These are phyloP conservation scores for Pteronotus mesoamericanus DNA, from an alignment of 2,797 vertebrate genomes.

Conservation along the genomic window DNA sequence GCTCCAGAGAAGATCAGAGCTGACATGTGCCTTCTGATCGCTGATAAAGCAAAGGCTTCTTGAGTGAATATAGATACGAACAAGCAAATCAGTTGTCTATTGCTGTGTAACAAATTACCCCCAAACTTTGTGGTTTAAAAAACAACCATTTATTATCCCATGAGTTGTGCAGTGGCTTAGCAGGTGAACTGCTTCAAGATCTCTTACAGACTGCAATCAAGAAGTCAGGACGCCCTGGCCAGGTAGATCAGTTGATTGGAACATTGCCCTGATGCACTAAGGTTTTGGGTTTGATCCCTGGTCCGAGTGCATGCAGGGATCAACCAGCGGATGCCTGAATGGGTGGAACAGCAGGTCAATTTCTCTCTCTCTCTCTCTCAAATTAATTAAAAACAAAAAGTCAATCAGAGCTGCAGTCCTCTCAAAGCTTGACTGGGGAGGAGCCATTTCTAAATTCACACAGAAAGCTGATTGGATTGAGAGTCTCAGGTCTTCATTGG, in stretches of 20 bases:
- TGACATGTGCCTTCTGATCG: background rate
- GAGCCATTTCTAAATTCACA: background rate
- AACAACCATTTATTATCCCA: background rate
- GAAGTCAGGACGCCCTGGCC: background rate
- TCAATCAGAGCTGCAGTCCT: background rate
- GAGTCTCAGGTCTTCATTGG: background rate
- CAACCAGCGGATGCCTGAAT: background rate
- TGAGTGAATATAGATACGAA: background rate
- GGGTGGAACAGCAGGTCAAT: background rate
- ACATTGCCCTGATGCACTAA: background rate
- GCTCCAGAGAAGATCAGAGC: background rate
- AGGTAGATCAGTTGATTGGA: background rate
- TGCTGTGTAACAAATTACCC: constrained; percentile 3
- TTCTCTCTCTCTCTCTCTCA: background rate
- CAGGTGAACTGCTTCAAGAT: background rate
- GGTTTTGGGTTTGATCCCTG: background rate
- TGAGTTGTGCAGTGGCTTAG: background rate
- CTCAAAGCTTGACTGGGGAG: background rate
- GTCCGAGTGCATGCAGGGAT: background rate
- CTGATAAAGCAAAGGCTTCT: background rate
- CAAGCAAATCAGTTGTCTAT: background rate
- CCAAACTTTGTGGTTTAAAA: background rate
- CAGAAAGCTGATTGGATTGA: background rate
- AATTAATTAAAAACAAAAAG: background rate
- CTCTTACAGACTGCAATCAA: background rate